Percentiles rank a stretch among this genome's conserved stretches.
These are phyloP conservation scores for Brassicogethes aeneus DNA, from an alignment of 2,888 invertebrate genomes.

Conservation along the genomic window DNA sequence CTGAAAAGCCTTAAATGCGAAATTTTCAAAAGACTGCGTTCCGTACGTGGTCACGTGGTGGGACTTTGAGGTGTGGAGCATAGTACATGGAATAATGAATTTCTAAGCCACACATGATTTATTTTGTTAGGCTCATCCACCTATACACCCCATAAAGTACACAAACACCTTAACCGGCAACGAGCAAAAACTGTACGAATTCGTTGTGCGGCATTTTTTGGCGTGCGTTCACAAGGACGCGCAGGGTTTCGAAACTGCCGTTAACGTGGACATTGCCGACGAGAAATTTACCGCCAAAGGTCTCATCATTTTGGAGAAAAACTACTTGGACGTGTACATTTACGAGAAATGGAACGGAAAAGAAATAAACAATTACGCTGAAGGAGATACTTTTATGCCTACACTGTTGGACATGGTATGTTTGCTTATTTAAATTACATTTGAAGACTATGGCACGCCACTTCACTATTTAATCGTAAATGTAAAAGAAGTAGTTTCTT, in stretches of 20 bases:
- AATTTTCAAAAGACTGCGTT: too few relatives aligned
- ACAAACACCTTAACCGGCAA: constrained; percentile 60
- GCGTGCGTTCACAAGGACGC: constrained; percentile 96
- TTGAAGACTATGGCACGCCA: too few relatives aligned
- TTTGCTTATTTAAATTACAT: too few relatives aligned
- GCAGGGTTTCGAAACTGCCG: constrained; percentile 85
- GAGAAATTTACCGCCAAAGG: constrained; percentile 74
- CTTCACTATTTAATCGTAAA: too few relatives aligned
- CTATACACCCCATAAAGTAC: constrained; percentile 93
- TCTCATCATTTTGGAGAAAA: constrained; percentile 78
- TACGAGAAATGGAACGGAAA: constrained; percentile 88
- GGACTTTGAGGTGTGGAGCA: too few relatives aligned
- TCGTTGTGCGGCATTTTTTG: constrained; percentile 92
- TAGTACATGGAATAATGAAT: too few relatives aligned
- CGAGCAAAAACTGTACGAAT: constrained; percentile 86
- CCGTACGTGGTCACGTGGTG: too few relatives aligned
- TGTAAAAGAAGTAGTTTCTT: too few relatives aligned
- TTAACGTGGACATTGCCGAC: constrained; percentile 71
- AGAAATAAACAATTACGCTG: constrained; percentile 69
- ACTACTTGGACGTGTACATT: constrained; percentile 93
- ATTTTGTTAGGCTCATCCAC: constrained; percentile 93
- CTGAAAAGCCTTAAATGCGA: too few relatives aligned
- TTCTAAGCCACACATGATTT: too few relatives aligned
- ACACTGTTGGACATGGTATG: constrained; percentile 47
- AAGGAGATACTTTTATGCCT: constrained; percentile 48